Conservation (phyloP, 2,797 vertebrate genomes). For the Gymnothorax reevesii region DNA sequence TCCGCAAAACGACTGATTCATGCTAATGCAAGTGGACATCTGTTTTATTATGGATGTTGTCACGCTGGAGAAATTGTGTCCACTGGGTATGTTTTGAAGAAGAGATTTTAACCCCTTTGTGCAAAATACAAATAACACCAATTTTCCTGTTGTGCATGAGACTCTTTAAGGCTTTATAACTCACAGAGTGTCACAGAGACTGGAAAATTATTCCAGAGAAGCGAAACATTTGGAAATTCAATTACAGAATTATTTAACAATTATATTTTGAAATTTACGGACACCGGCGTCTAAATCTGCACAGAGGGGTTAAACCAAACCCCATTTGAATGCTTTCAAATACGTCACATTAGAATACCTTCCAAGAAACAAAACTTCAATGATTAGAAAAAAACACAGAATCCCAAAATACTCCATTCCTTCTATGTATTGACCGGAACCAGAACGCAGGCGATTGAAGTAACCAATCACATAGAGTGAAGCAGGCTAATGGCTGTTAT, state of each 20-base stretch:
- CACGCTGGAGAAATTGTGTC: constrained; percentile 33
- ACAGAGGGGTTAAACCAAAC: background rate
- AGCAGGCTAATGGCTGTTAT: constrained; percentile 46
- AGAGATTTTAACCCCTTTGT: background rate
- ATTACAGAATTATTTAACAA: no score
- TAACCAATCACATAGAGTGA: constrained; percentile 42
- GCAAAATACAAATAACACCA: no score
- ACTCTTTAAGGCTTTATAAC: no score
- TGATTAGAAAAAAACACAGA: constrained; percentile 44
- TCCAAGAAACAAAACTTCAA: constrained; percentile 9
- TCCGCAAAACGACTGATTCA: constrained; percentile 9
- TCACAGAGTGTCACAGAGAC: no score
- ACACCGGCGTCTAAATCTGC: no score
- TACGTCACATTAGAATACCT: constrained; percentile 22
- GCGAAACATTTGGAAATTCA: no score
- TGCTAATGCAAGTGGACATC: constrained; percentile 26
- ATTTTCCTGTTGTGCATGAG: no score
- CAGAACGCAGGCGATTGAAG: background rate
- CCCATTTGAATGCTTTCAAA: constrained; percentile 21
- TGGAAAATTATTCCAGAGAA: no score
- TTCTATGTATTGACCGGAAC: constrained; percentile 19
- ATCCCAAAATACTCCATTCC: background rate
- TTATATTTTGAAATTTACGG: no score
- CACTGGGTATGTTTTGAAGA: constrained; percentile 10
- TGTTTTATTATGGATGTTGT: constrained; percentile 34